phyloP scores from a whole-genome alignment of 2,113 vertebrate genomes.

The Serinus canaria region DNA sequence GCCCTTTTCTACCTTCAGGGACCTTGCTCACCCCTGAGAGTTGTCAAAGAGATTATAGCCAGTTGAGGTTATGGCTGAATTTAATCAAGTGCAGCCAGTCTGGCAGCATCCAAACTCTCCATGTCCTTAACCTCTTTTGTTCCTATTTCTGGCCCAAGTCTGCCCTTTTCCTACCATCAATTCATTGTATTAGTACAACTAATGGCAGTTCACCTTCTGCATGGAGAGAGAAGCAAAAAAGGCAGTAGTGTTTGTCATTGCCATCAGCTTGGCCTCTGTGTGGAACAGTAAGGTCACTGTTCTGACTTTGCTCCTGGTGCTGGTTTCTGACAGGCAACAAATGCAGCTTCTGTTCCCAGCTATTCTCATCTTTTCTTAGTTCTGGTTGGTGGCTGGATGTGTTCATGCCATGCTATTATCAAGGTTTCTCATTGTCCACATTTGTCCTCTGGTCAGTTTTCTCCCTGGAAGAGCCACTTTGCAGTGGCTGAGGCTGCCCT shows the following conservation, averaged over 20 bases:
- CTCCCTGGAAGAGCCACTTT: background rate
- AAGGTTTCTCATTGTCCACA: background rate
- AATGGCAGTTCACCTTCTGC: conserved; percentile 21
- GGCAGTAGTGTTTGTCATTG: conserved; percentile 7
- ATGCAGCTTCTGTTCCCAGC: conserved; percentile 17
- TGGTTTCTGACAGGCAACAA: conserved; percentile 18
- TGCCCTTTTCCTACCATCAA: background rate
- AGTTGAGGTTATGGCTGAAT: background rate
- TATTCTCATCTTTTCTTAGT: background rate
- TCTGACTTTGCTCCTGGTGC: conserved; percentile 28
- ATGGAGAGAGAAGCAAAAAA: background rate
- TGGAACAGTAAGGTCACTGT: conserved; percentile 30
- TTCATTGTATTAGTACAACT: background rate
- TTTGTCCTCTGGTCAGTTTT: background rate
- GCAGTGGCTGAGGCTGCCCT: background rate
- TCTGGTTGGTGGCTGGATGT: background rate
- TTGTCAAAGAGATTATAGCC: background rate
- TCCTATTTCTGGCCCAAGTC: background rate
- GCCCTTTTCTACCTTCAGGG: background rate
- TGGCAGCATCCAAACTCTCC: background rate
- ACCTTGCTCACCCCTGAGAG: background rate
- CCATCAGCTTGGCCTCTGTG: background rate
- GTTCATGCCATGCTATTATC: background rate
- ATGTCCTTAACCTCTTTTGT: background rate
- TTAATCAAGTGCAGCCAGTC: background rate